Evolutionary conservation across 2,113 vertebrate species (phyloP).

Genomic region (Bolborhynchus lineola): DNA sequence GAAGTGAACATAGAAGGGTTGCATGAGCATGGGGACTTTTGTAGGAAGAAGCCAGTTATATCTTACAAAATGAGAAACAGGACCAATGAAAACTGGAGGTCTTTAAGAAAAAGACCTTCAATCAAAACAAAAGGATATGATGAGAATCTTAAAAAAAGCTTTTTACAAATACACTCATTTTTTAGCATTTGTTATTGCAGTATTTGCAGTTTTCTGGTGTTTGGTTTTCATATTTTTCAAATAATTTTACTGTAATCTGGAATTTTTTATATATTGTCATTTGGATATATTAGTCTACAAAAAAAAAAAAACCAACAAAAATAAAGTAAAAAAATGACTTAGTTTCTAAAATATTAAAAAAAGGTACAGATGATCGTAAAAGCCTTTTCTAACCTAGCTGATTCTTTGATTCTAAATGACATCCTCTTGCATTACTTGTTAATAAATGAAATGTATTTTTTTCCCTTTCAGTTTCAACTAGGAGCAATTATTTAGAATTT

Average conservation of each 20-base stretch:
- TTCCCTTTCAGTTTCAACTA: not conserved
- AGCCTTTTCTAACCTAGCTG: not conserved
- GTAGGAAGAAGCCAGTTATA: not conserved
- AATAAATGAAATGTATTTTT: not conserved
- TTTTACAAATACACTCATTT: not conserved
- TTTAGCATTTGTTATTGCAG: not conserved
- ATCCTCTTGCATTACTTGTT: not conserved
- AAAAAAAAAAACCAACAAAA: not conserved
- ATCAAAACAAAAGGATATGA: not conserved
- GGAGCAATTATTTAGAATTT: not conserved
- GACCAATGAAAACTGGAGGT: not conserved
- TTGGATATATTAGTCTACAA: not conserved
- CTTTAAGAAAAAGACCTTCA: not conserved
- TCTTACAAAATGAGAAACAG: not conserved
- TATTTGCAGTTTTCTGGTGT: not conserved
- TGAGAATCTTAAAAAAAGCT: not conserved
- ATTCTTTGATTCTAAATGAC: not conserved
- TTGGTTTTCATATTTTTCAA: not conserved
- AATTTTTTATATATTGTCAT: not conserved
- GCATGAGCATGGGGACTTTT: not conserved
- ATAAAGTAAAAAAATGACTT: not conserved
- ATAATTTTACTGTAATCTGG: not conserved
- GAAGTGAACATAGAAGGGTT: not conserved
- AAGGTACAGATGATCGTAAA: not conserved
- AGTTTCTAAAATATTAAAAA: not conserved